phyloP scores from a whole-genome alignment of 2,113 vertebrate species.

The Ailurus styani region DNA sequence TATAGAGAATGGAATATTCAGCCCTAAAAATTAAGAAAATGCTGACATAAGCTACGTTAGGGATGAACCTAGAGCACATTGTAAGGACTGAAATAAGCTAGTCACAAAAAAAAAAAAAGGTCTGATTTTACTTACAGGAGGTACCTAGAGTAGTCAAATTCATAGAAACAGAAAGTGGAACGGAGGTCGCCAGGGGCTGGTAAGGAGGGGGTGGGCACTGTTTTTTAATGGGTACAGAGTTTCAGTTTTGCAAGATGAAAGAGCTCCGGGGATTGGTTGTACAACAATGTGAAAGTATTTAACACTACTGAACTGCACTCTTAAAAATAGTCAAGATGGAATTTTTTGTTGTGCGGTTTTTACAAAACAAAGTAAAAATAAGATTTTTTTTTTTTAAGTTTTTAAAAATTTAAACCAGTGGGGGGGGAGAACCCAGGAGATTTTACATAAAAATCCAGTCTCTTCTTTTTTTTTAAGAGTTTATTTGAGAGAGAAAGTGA shows the following conservation, averaged over 20 bases:
- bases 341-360: neutral
- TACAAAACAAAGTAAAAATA: neutral
- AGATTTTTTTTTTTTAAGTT: neutral
- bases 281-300: neutral
- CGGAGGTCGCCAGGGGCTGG: neutral
- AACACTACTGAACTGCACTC: neutral
- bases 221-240: neutral
- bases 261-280: neutral
- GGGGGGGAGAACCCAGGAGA: neutral
- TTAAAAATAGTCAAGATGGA: neutral
- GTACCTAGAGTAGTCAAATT: neutral
- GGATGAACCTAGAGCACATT: neutral
- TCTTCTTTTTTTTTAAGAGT: neutral
- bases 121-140: neutral
- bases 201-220: neutral
- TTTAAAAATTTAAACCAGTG: neutral
- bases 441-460: neutral
- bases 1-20: neutral
- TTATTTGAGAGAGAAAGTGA: neutral
- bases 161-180: neutral
- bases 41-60: neutral
- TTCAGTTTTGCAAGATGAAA: neutral
- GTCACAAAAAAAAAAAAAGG: neutral
- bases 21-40: neutral
- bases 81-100: neutral